These are phyloP conservation scores for Mimachlamys varia DNA, from an alignment of 2,888 invertebrate species.

Conservation along the genomic window DNA sequence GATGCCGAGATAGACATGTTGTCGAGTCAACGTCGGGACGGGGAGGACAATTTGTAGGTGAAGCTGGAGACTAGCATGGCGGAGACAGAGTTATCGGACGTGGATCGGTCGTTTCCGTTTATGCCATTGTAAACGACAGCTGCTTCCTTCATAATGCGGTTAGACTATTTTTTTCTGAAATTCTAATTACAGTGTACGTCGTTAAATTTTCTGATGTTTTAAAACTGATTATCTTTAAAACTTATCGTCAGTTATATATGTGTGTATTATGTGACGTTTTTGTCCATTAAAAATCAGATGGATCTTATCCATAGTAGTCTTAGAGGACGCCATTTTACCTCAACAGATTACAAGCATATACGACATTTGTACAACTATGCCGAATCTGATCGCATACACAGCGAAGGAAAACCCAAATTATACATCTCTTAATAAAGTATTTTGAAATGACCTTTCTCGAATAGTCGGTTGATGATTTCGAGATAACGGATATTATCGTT, in stretches of 20 bases:
- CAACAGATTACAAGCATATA: background rate
- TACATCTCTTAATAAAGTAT: background rate
- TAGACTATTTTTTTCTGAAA: background rate
- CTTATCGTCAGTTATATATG: background rate
- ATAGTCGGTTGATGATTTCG: background rate
- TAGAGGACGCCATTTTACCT: background rate
- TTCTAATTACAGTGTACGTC: constrained; percentile 8
- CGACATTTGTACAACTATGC: background rate
- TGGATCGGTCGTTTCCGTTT: constrained; percentile 3
- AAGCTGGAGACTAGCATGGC: background rate
- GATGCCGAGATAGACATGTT: background rate
- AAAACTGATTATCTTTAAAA: constrained; percentile 24
- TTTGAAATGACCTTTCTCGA: background rate
- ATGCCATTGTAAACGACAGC: background rate
- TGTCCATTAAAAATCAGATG: background rate
- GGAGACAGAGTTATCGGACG: constrained; percentile 19
- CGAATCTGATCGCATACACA: background rate
- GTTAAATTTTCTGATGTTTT: background rate
- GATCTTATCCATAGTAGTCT: background rate
- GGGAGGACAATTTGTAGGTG: background rate
- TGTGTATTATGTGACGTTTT: constrained; percentile 12
- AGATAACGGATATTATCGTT: background rate
- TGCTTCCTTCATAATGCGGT: constrained; percentile 8
- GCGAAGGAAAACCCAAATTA: background rate
- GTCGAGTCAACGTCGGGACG: background rate